Evolutionary conservation across 92 coral and sea anemone species (phyloP), one percentile per base, ranked within the genome.

Genomic region (Siderastrea siderea): DNA sequence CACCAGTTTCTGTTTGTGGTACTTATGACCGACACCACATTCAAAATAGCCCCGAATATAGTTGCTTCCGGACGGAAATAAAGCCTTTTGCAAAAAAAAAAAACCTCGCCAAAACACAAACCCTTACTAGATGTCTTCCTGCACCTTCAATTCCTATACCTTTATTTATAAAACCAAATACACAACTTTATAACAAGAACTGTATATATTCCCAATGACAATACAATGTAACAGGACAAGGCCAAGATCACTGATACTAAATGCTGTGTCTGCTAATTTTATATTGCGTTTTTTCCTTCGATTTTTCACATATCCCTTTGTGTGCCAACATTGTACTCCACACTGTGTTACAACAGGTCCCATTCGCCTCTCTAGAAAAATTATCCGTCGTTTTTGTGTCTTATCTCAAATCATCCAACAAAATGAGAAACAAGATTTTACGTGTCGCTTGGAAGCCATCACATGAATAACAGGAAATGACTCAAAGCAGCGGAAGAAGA

Each of bases 401-500:
- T 8, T 6, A 47, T 72, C 44, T n/a, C 44, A 72, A 26, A 52
- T 52, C 47, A 19, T 5, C 11, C n/a, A 26, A 16, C 6, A 9
- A 50, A 15, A 11, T 13, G 14, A 47, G 16, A 51, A 74, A 84
- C 80, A 84, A 47, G 81, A 66, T 15, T 48, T 73, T 74, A 63
- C 87, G 87, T 84, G 87, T 53, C 87, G 74, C 49, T 10, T 12
- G 61, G 80, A 73, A 72, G 80, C 71, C 60, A 50, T 54, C 78
- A 43, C 68, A 46, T 16, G 86, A 71, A 82, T 9, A 84, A 84
- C 87, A 84, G 87, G 87, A 84, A 84, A 84, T 49, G 80, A 13
- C 65, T 74, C 46, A 74, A 75, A 52, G 54, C 74, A 61, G 12
- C 43, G 78, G 78, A 81, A 77, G 68, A 17, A 14, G 44, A 45